Base-by-base conservation (phyloP, 2,113 vertebrate species). In the Nannospalax galili region DNA sequence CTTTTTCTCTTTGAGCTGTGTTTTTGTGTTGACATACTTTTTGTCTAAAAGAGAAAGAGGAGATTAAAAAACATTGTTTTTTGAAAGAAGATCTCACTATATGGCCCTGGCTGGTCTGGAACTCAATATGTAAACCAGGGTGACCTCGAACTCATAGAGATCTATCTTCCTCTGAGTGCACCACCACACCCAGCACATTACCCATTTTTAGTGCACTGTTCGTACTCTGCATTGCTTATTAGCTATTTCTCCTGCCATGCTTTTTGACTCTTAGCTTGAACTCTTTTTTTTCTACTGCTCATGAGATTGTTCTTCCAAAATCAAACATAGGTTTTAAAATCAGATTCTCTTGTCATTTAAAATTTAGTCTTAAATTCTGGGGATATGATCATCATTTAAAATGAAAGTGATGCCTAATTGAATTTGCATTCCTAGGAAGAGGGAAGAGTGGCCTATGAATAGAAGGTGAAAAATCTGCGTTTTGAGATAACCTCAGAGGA, bases 331-430 rank as follows among this genome's bases (percentile, higher is more conserved):
- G 28, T 82, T 93, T 80, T 35, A n/a, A 67, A 88, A 84, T 70
- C 17, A 80, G 40, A 4, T 70, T 92, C 81, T 95, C 58, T 91
- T 11, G 20, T 81, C 9, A 88, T 45, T 96, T 88, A 65, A 96
- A 84, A 26, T 87, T 48, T 70, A 90, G 0, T 88, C 37, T 67
- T 87, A 40, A 88, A 84, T 35, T 52, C 70, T 81, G 37, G 84
- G 35, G 67, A 45, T 40, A 52, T n/a, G 52, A 26, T 12, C 30
- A 58, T 78, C 72, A 52, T 42, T 60, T 24, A 74, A 82, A 70
- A 48, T 64, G 30, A 87, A 22, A 84, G 42, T 30, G 35, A 67
- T 60, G 20, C 40, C 35, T 22, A 81, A 45, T 16, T 35, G 17
- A 65, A 45, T 42, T 73, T 72, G 4, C 35, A n/a, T 69, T 62